Percentiles rank a stretch among this genome's conserved stretches.
Conservation (phyloP, 2,797 vertebrate species). For the Spea hammondii region DNA sequence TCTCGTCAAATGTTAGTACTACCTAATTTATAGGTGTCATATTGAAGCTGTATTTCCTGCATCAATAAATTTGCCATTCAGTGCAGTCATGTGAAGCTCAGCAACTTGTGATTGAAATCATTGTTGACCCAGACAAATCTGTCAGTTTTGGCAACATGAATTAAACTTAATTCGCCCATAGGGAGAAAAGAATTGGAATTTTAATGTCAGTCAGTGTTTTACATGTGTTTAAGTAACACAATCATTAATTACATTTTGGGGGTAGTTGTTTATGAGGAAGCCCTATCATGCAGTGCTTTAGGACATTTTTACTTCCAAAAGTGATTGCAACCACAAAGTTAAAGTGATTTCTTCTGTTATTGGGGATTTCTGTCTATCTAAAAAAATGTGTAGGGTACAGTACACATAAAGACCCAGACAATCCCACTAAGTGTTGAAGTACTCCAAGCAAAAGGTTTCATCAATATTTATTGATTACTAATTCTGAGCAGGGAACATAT, state of each 20-base stretch:
- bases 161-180: constrained; percentile 15
- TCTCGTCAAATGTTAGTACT: constrained; percentile 32
- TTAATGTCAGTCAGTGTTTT: neutral
- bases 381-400: too few species aligned
- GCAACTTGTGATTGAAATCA: constrained; percentile 38
- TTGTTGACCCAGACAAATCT: constrained; percentile 28
- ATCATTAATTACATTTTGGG: neutral
- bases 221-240: constrained; percentile 8
- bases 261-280: constrained; percentile 2
- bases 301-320: neutral
- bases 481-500: too few species aligned
- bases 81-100: constrained; percentile 30
- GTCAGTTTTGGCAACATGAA: constrained; percentile 17
- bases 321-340: too few species aligned
- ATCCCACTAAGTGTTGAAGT: too few species aligned
- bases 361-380: too few species aligned
- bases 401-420: too few species aligned
- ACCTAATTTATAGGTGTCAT: constrained; percentile 37
- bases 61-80: constrained; percentile 37
- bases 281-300: neutral
- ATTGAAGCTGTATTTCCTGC: constrained; percentile 28
- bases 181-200: neutral
- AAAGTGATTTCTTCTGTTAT: too few species aligned
- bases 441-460: too few species aligned
- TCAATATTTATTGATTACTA: too few species aligned